These are phyloP conservation scores for Podarcis lilfordi DNA, from an alignment of 2,797 vertebrate species.

Conservation along the genomic window DNA sequence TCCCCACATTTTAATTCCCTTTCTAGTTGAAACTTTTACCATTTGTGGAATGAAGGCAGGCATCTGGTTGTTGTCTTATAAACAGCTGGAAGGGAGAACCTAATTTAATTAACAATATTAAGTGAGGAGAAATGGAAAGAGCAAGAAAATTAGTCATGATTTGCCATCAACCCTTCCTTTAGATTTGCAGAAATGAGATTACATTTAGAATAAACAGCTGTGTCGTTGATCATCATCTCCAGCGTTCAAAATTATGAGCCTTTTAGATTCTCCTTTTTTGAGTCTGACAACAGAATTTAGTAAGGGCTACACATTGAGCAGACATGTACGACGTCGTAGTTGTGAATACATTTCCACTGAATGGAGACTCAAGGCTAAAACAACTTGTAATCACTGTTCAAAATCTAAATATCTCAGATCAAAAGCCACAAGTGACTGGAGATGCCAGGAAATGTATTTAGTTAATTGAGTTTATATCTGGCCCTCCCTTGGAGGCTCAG, in stretches of 20 bases:
- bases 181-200: slow-evolving; percentile 46
- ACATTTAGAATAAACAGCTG: slow-evolving; percentile 57
- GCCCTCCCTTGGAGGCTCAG: neutral
- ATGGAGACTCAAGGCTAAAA: neutral
- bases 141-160: slow-evolving; percentile 54
- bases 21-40: slow-evolving; percentile 39
- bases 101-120: slow-evolving; percentile 58
- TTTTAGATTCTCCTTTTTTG: slow-evolving; percentile 55
- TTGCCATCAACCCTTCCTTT: slow-evolving; percentile 49
- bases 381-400: slow-evolving; percentile 3
- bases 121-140: slow-evolving; percentile 24
- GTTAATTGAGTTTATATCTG: neutral
- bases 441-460: neutral
- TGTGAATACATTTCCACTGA: neutral
- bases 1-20: neutral
- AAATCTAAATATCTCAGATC: slow-evolving; percentile 14
- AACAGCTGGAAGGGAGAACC: slow-evolving; percentile 44
- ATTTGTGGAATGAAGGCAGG: slow-evolving; percentile 26
- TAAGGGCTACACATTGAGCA: neutral
- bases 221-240: slow-evolving; percentile 54
- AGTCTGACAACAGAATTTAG: slow-evolving; percentile 29
- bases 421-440: neutral
- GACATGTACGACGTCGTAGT: neutral
- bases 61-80: slow-evolving; percentile 49
- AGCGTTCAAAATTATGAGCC: slow-evolving; percentile 45